phyloP scores from a whole-genome alignment of 2,113 vertebrate species.

The Mus pahari region DNA sequence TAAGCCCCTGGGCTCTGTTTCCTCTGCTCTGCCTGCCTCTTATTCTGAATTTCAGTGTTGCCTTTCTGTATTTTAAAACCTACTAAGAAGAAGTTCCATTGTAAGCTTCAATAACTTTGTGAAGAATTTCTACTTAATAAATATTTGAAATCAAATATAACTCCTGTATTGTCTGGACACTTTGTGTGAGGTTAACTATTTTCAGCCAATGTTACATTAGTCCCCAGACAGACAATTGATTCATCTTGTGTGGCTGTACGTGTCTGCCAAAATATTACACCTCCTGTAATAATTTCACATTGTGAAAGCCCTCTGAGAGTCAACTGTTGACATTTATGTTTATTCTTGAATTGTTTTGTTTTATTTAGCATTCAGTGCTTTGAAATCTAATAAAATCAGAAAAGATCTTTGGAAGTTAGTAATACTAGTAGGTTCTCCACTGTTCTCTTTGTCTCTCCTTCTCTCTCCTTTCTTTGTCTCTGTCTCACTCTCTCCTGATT shows the following conservation, averaged over 20 bases:
- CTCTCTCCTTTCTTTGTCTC: not conserved
- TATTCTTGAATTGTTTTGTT: constrained; percentile 11
- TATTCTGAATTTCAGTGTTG: not conserved
- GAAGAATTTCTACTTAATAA: constrained; percentile 28
- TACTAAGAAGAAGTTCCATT: not conserved
- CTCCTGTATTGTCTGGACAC: not conserved
- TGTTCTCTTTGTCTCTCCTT: not conserved
- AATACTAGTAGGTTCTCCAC: not conserved
- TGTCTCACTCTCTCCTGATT: not conserved
- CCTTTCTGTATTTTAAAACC: not conserved
- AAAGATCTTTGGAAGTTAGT: not conserved
- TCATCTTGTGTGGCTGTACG: not conserved
- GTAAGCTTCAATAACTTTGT: not conserved
- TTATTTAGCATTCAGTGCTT: constrained; percentile 37
- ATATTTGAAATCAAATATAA: constrained; percentile 35
- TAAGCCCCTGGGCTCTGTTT: not conserved
- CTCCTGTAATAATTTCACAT: constrained; percentile 13
- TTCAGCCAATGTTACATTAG: not conserved
- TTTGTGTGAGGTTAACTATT: not conserved
- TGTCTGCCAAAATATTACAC: not conserved
- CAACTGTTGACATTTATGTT: not conserved
- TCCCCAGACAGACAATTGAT: not conserved
- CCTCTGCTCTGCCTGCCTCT: not conserved
- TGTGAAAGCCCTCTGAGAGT: not conserved
- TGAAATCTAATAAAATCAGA: not conserved